Evolutionary conservation across 2,797 vertebrate genomes (phyloP).

Genomic region (Helarctos malayanus): DNA sequence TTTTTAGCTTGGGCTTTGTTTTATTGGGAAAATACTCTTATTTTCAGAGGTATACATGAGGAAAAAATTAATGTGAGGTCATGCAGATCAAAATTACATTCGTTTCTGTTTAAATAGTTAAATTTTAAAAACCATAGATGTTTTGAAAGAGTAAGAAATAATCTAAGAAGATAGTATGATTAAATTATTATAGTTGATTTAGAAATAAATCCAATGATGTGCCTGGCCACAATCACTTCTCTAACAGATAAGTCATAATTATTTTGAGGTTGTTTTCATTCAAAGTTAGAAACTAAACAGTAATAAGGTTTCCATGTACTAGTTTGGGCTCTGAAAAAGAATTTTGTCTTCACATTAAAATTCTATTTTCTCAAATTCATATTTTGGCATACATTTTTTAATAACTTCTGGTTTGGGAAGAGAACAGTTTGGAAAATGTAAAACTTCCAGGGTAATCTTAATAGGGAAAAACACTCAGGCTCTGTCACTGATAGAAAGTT

Average conservation of each 20-base stretch:
- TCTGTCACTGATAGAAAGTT: background rate
- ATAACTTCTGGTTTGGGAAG: slow-evolving; percentile 25
- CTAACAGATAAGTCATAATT: background rate
- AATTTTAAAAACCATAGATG: background rate
- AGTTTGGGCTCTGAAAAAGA: slow-evolving; percentile 36
- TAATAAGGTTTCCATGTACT: background rate
- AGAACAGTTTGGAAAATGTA: background rate
- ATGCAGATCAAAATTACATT: background rate
- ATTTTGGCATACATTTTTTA: background rate
- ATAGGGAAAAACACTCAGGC: background rate
- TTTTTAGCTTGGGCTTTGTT: background rate
- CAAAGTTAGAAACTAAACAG: slow-evolving; percentile 40
- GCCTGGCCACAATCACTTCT: background rate
- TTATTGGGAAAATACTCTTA: slow-evolving; percentile 9
- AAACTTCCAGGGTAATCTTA: background rate
- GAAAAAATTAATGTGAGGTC: background rate
- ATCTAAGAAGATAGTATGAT: background rate
- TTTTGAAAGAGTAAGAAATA: slow-evolving; percentile 58
- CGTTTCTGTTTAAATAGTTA: background rate
- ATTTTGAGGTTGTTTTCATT: slow-evolving; percentile 44
- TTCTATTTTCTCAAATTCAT: slow-evolving; percentile 23
- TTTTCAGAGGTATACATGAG: background rate
- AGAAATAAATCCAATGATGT: background rate
- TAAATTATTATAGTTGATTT: slow-evolving; percentile 23
- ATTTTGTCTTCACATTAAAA: slow-evolving; percentile 43